These are phyloP conservation scores for Gerris buenoi DNA, from an alignment of 1,140 invertebrate species.

Conservation along the genomic window DNA sequence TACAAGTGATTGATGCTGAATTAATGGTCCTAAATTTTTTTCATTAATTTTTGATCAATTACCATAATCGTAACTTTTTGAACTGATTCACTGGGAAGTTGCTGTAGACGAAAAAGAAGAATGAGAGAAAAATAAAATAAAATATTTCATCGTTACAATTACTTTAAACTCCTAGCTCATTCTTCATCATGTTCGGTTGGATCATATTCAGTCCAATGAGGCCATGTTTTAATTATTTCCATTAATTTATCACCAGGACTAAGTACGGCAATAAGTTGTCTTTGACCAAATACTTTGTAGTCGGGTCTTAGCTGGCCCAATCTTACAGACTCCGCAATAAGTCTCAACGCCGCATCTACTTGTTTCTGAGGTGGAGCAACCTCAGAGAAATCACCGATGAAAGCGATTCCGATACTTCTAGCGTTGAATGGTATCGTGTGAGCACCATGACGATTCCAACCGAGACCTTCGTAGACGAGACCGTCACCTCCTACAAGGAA, in stretches of 20 bases:
- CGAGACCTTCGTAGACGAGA: constrained; percentile 54
- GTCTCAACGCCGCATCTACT: constrained; percentile 21
- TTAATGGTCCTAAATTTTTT: too few relatives aligned
- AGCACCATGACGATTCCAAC: constrained; percentile 41
- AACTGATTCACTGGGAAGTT: too few relatives aligned
- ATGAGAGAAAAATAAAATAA: too few relatives aligned
- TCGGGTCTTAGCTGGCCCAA: background rate
- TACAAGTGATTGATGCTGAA: too few relatives aligned
- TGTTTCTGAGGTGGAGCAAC: constrained; percentile 26
- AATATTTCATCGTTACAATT: too few relatives aligned
- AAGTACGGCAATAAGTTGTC: background rate
- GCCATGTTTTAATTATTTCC: constrained; percentile 1
- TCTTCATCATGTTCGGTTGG: background rate
- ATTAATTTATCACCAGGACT: background rate
- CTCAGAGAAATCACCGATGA: constrained; percentile 37
- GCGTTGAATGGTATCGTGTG: constrained; percentile 48
- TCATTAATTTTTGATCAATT: too few relatives aligned
- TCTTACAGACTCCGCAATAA: background rate
- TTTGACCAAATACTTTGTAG: background rate
- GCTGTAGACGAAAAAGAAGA: too few relatives aligned
- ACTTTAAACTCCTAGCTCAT: too few relatives aligned
- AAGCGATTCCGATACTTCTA: constrained; percentile 45
- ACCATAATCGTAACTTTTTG: too few relatives aligned
- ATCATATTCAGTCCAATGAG: background rate
- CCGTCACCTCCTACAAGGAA: constrained; percentile 52